Base-by-base conservation (phyloP, 2,888 invertebrate species). In the Mycalesis mineus region DNA sequence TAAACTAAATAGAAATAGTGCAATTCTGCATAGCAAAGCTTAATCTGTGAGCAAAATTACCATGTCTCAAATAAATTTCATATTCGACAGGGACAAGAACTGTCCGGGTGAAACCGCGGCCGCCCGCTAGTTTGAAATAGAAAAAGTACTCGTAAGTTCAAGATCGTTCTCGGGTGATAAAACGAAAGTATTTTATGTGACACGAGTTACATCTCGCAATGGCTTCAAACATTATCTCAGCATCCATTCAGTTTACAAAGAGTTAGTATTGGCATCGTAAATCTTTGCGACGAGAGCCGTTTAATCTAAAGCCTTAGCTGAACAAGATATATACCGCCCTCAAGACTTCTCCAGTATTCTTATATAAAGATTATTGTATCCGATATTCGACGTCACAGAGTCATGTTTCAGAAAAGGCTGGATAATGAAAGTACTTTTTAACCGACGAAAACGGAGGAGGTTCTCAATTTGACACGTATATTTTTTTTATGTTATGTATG, bases 231-330 rank as follows among this genome's bases (percentile, higher is more conserved):
- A 52, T 52, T 33, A 52, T 36, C 39, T 42, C 33, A 33, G 41
- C 42, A 42, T 17, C 52, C 52, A 52, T 52, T 52, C 42, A 17
- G 52, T 52, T 52, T 41, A 52, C 54, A 53, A 80, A 74, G 78
- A 77, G 70, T 74, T 73, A 76, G 77, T 78, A 78, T 82, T 80
- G 78, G 74, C 72, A 65, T 78, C 77, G 82, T 84, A 83, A 84
- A 84, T 84, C 83, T 81, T 71, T 74, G 72, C 72, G 73, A 71
- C 70, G 71, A 67, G 75, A 75, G 72, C 74, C 72, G 72, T 78
- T 76, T 81, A 82, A 83, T 84, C 77, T 79, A 76, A 80, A 73
- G 73, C 73, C 72, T 76, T 70, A 71, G 68, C 72, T 75, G 74
- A 74, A 75, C 75, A 75, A 75, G 76, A 80, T 78, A 79, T 80